Conservation (phyloP, 2,888 invertebrate species). For the Thera britannica region DNA sequence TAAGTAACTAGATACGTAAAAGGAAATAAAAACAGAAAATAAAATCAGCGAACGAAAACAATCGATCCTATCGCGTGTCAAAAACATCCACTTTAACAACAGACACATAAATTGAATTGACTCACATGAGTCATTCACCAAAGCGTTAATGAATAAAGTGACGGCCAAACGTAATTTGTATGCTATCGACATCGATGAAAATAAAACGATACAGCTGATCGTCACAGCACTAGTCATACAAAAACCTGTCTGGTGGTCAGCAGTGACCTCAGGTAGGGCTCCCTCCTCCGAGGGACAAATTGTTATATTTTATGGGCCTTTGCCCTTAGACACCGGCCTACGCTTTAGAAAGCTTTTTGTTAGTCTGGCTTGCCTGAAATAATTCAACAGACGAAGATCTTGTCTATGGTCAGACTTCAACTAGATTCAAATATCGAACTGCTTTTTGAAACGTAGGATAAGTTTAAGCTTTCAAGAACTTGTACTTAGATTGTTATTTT, state of each 20-base stretch:
- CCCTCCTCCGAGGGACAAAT: constrained; percentile 48
- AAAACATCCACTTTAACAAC: neutral
- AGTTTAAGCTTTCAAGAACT: no score
- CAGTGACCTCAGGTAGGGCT: constrained; percentile 69
- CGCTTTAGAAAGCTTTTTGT: constrained; percentile 30
- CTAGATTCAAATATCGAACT: neutral
- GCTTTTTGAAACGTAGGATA: neutral
- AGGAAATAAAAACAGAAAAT: neutral
- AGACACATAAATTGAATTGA: neutral
- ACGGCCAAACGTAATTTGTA: neutral
- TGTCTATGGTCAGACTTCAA: neutral
- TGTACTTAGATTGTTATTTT: no score
- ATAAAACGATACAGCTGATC: constrained; percentile 53
- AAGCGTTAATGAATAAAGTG: neutral
- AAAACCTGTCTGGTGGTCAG: constrained; percentile 75
- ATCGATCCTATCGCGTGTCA: neutral
- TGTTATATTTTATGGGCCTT: constrained; percentile 51
- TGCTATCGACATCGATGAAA: constrained; percentile 17
- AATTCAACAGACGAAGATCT: constrained; percentile 8
- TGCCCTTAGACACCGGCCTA: constrained; percentile 35
- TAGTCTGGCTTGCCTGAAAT: constrained; percentile 28
- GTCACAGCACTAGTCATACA: constrained; percentile 57
- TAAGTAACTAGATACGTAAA: no score
- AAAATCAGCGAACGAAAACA: neutral
- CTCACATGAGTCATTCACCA: neutral